Base-by-base conservation (phyloP, 2,113 vertebrate species). In the Oncorhynchus mykiss region DNA sequence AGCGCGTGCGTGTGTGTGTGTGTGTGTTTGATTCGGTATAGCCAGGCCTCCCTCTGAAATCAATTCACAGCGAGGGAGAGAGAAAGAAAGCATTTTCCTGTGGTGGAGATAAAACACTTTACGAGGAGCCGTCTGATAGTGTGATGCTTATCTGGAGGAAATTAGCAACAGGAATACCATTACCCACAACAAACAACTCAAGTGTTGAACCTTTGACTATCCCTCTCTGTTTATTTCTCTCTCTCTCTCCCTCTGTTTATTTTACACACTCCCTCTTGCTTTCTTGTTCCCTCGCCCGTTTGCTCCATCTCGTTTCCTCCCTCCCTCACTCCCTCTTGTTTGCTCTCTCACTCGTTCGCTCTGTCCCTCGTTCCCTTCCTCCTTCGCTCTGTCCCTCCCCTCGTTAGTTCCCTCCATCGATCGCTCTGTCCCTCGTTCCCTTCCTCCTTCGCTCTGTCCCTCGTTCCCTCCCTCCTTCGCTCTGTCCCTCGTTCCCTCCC, bases 91-190 rank as follows among this genome's bases (percentile, higher is more conserved):
- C 87, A 84, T 91, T 93, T 91, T 89, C 90, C 88, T 80, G 74
- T 57, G 78, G 87, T 78, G 67, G 68, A 90, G 91, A 93, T 92
- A 91, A 94, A 90, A 91, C 88, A 88, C 85, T 91, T 91, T 83
- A 88, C 89, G 84, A 84, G 82, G 86, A 90, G 90, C 88, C 86
- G 88, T 91, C 91, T 91, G 91, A 62, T 24, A 62, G 20, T n/a
- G 2, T 22, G 59, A 93, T 93, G 88, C 87, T 90, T 93, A 93
- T 93, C 93, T 87, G 83, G 83, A 87, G 91, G 90, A 92, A 94
- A 93, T 93, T 92, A 93, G 89, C 85, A 78, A 45, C 82, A 89
- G 83, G 83, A 88, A 91, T 89, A 89, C 65, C 65, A 86, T 89
- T 91, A 89, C 87, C 82, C 85, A 85, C 73, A 93, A 94, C 90